Evolutionary conservation across 2,888 invertebrate genomes (phyloP).

Genomic region (Pristionchus fissidentatus): DNA sequence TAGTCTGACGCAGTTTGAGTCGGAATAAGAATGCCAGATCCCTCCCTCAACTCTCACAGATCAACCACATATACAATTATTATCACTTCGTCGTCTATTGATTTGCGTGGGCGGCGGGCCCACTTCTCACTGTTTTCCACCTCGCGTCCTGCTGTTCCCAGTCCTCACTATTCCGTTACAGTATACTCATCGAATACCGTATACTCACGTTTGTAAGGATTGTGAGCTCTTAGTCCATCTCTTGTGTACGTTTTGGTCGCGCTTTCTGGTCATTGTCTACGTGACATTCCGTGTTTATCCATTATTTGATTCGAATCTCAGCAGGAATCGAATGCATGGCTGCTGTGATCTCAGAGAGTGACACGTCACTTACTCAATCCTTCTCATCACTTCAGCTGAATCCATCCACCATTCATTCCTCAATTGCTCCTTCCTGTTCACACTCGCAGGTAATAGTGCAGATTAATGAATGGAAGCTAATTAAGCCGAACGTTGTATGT

Average conservation of each 20-base stretch:
- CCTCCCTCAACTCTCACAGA: too few species aligned
- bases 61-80: too few species aligned
- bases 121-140: neutral
- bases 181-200: too few species aligned
- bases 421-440: neutral
- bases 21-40: too few species aligned
- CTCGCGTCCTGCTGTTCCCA: neutral
- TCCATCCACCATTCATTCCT: neutral
- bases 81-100: too few species aligned
- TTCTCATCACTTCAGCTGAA: slow-evolving; percentile 20
- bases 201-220: neutral
- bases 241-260: neutral
- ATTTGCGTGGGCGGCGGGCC: slow-evolving; percentile 10
- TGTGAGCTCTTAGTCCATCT: neutral
- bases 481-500: neutral
- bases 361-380: neutral
- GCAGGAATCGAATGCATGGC: slow-evolving; percentile 20
- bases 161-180: neutral
- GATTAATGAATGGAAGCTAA: too few species aligned
- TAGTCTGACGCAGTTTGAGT: neutral
- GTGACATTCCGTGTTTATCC: neutral
- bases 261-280: neutral
- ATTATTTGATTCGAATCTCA: neutral
- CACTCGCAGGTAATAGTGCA: slow-evolving; percentile 5
- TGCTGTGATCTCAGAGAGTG: slow-evolving; percentile 18